Evolutionary conservation across 1,140 invertebrate species (phyloP), one percentile per base, ranked within the genome.

Genomic region (Scaptodrosophila lebanonensis): DNA sequence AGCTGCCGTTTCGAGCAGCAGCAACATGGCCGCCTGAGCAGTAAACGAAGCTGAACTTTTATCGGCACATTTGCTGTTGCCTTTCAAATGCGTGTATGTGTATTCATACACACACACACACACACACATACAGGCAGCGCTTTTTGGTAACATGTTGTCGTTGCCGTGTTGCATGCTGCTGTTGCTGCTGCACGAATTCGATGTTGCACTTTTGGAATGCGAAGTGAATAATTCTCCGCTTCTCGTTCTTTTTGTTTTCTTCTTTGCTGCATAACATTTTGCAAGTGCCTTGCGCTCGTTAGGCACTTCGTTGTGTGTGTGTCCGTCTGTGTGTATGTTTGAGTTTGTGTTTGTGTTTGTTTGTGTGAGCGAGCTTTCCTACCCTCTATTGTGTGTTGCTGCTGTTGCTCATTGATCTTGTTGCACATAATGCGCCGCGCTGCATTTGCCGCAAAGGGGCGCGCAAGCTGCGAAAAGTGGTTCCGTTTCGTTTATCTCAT

Each of bases 401-500:
- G 38, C 16, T 20, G 27, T 13, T 49, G 44, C 25, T 52, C 16
- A 8, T 50, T 66, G 66, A 39, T 70, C 43, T 35, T 58, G 67
- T 57, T 56, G 54, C 62, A 69, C 70, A 82, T 83, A 72, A 71
- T 83, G 62, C 60, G 44, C 70, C 62, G 49, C 33, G 32, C 48
- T 20, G 22, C 13, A 50, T 25, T 52, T 49, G 49, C 38, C 38
- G 57, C 60, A 53, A 63, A 64, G 52, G 38, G 36, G 59, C 64
- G 64, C 62, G 62, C 44, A 51, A 69, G 58, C 58, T 69, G 56
- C 56, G 62, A 83, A 70, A 67, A 73, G 79, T 70, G 72, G 72
- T 84, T 83, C 72, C 77, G 72, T 84, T 77, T 83, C 79, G 62
- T 84, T 84, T 83, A 83, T 83, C 77, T 83, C 62, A 61, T 62